Conservation (phyloP, 2,888 invertebrate species). For the Scrobipalpa costella region DNA sequence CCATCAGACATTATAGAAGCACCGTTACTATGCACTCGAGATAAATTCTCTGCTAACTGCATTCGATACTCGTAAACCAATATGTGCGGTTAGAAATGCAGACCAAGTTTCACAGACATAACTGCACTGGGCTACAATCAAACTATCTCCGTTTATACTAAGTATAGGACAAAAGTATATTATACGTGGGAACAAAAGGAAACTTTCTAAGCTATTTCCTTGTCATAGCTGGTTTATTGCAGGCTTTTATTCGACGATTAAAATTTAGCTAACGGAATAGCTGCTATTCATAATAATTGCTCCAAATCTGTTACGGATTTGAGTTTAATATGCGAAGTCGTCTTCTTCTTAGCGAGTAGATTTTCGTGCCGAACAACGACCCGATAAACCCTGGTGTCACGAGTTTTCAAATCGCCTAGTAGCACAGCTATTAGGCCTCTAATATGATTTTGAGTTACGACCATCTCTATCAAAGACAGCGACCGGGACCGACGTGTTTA, state of each 20-base stretch:
- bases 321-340: background rate
- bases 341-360: too few relatives aligned
- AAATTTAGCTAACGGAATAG: background rate
- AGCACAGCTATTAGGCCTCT: too few relatives aligned
- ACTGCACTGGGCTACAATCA: conserved; percentile 18
- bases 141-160: conserved; percentile 16
- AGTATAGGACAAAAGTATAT: conserved; percentile 20
- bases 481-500: too few relatives aligned
- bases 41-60: conserved; percentile 10
- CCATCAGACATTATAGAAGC: background rate
- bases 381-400: too few relatives aligned
- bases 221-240: conserved; percentile 1
- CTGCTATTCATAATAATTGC: background rate
- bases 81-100: conserved; percentile 22
- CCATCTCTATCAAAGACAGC: too few relatives aligned
- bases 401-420: too few relatives aligned
- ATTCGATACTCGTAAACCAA: conserved; percentile 18
- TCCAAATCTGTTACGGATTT: background rate
- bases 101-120: conserved; percentile 21
- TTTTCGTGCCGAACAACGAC: too few relatives aligned
- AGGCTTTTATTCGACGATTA: background rate
- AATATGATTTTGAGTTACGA: too few relatives aligned
- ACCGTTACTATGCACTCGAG: conserved; percentile 14
- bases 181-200: conserved; percentile 22
- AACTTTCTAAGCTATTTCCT: conserved; percentile 26